Conservation (phyloP, 92 coral and sea anemone genomes). For the Parazoanthus atlanticus region DNA sequence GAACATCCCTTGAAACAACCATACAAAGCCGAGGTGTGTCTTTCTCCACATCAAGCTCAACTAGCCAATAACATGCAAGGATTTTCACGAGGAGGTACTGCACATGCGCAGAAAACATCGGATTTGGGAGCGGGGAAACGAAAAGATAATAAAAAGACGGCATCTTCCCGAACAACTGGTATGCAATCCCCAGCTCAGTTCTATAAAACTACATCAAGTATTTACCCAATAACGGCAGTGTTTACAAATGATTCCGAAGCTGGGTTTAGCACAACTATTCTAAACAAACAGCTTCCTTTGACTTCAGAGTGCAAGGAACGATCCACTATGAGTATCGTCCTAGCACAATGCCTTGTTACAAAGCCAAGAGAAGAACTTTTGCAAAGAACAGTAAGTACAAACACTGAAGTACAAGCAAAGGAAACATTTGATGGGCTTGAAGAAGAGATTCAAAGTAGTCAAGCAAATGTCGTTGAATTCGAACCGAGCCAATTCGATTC, state of each 20-base stretch:
- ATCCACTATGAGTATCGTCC: neutral
- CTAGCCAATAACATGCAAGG: neutral
- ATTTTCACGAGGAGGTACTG: too few species aligned
- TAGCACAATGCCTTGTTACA: neutral
- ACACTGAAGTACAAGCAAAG: neutral
- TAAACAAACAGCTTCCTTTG: neutral
- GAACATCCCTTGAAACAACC: constrained; percentile 3
- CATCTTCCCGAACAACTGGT: neutral
- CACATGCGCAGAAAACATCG: neutral
- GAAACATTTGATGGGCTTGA: neutral
- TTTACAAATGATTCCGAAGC: neutral
- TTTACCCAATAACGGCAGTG: neutral
- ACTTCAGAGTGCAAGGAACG: neutral
- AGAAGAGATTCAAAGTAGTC: neutral
- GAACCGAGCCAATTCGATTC: neutral
- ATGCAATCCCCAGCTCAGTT: neutral
- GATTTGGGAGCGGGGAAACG: neutral
- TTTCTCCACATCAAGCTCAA: constrained; percentile 19
- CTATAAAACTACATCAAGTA: constrained; percentile 1
- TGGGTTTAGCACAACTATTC: neutral
- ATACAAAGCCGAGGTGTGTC: constrained; percentile 22
- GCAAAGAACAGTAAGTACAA: neutral
- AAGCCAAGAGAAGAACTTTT: neutral
- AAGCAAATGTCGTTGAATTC: neutral
- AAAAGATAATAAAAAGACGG: neutral